Conservation (phyloP, 2,113 vertebrate genomes). For the Menidia beryllina region DNA sequence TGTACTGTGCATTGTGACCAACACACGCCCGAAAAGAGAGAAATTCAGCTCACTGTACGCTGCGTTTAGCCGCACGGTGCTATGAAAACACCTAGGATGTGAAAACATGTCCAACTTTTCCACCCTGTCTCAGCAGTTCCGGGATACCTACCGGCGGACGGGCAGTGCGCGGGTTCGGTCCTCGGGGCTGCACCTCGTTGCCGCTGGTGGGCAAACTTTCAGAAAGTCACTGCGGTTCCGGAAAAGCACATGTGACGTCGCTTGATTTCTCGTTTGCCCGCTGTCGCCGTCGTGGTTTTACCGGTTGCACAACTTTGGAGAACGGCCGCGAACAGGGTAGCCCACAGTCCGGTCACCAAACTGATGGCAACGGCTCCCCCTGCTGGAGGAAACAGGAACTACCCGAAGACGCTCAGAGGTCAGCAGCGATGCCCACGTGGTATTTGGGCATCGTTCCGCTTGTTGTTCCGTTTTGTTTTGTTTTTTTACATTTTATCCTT, state of each 20-base stretch:
- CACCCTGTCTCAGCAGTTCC: not conserved
- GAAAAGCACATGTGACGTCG: conserved; percentile 57
- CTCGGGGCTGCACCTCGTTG: conserved; percentile 14
- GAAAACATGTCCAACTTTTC: not conserved
- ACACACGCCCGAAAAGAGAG: not conserved
- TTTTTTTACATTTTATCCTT: no score
- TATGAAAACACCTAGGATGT: not conserved
- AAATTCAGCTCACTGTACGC: not conserved
- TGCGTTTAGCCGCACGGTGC: not conserved
- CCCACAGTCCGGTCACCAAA: not conserved
- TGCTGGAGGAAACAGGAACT: conserved; percentile 28
- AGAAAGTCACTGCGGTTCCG: conserved; percentile 47
- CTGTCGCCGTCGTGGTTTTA: conserved; percentile 38
- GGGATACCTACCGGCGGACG: conserved; percentile 64
- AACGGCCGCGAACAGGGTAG: not conserved
- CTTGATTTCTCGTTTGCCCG: conserved; percentile 22
- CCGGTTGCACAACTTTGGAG: conserved; percentile 69
- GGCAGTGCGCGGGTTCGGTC: conserved; percentile 8
- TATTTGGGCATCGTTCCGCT: no score
- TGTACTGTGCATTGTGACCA: not conserved
- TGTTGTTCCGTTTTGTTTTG: no score
- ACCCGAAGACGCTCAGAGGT: not conserved
- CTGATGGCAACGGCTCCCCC: conserved; percentile 68
- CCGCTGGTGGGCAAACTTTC: conserved; percentile 8
- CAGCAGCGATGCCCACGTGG: no score